Evolutionary conservation across 2,888 invertebrate genomes (phyloP).

Genomic region (Acleris laterana): DNA sequence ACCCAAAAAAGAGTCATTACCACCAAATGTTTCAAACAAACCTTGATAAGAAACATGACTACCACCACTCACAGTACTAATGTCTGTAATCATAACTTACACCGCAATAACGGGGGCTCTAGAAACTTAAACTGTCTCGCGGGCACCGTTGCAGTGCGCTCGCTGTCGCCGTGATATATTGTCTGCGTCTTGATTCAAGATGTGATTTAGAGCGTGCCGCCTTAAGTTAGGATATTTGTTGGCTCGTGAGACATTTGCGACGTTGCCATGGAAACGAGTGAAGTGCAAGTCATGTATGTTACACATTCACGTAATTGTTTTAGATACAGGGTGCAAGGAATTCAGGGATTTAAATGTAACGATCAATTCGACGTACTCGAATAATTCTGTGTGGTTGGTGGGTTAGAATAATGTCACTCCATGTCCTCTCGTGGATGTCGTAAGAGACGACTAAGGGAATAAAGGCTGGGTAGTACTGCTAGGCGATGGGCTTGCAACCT

Average conservation of each 20-base stretch:
- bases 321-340: background rate
- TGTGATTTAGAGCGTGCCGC: slow-evolving; percentile 20
- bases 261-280: background rate
- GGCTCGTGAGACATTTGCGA: background rate
- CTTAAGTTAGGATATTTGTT: slow-evolving; percentile 2
- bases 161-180: slow-evolving; percentile 30
- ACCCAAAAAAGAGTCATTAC: too few species aligned
- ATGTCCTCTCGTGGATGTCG: too few species aligned
- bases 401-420: too few species aligned
- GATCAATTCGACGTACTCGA: too few species aligned
- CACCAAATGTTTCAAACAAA: too few species aligned
- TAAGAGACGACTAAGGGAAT: too few species aligned
- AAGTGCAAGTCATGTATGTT: background rate
- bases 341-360: too few species aligned
- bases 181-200: slow-evolving; percentile 22
- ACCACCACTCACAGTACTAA: background rate
- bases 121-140: slow-evolving; percentile 28
- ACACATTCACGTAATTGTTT: background rate
- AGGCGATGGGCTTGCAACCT: too few species aligned
- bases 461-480: too few species aligned
- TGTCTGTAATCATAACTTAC: slow-evolving; percentile 31
- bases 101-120: slow-evolving; percentile 18
- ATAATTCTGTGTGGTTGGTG: too few species aligned
- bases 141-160: slow-evolving; percentile 26
- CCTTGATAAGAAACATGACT: too few species aligned